phyloP scores from a whole-genome alignment of 2,888 invertebrate genomes.

The Ormyrus rosae region DNA sequence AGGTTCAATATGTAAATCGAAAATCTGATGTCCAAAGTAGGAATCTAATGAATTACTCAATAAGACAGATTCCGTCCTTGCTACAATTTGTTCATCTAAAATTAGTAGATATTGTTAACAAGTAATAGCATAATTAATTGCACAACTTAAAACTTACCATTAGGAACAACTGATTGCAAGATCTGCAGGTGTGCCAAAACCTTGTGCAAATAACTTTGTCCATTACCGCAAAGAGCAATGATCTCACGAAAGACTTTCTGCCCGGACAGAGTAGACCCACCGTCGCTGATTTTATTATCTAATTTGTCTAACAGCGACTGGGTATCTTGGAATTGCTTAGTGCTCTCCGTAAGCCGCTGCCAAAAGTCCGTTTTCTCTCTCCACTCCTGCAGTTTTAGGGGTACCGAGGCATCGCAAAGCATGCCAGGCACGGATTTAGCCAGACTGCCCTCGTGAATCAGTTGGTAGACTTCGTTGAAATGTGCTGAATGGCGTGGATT shows the following conservation, averaged over 20 bases:
- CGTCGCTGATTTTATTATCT: constrained; percentile 5
- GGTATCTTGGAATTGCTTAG: constrained; percentile 42
- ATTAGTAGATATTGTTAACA: constrained; percentile 5
- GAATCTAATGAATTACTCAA: constrained; percentile 63
- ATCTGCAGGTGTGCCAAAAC: constrained; percentile 64
- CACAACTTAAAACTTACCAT: constrained; percentile 43
- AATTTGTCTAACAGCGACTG: constrained; percentile 16
- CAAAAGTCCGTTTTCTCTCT: constrained; percentile 66
- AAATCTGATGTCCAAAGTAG: constrained; percentile 77
- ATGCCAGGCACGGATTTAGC: constrained; percentile 60
- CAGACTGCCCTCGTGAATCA: constrained; percentile 56
- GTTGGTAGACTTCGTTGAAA: constrained; percentile 44
- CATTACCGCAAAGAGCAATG: constrained; percentile 60
- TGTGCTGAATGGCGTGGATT: constrained; percentile 6
- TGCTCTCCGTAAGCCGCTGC: constrained; percentile 61
- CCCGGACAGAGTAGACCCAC: constrained; percentile 38
- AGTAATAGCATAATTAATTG: not conserved
- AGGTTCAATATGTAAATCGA: constrained; percentile 82
- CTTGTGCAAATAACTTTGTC: constrained; percentile 63
- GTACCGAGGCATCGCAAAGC: constrained; percentile 65
- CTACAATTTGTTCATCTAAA: constrained; percentile 55
- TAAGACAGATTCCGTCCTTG: constrained; percentile 55
- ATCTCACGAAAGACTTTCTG: constrained; percentile 61
- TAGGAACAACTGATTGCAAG: constrained; percentile 65
- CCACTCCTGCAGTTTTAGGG: constrained; percentile 64